A percentile compares a stretch with the other conserved stretches of the same genome.
These are phyloP conservation scores for Leptogaster cylindrica DNA, from an alignment of 2,888 invertebrate species.

Conservation along the genomic window DNA sequence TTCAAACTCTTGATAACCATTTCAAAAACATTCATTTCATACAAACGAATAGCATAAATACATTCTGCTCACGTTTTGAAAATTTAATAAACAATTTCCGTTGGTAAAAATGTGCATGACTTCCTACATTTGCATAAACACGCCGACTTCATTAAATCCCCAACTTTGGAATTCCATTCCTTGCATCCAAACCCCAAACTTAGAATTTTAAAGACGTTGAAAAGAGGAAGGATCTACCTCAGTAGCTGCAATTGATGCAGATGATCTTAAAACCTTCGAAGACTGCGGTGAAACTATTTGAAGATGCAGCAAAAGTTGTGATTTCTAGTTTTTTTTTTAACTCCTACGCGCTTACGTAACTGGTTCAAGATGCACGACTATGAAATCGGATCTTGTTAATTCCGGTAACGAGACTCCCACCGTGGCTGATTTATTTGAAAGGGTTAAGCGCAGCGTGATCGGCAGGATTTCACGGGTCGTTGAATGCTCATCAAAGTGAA, in stretches of 20 bases:
- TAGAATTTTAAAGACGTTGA: too few species aligned
- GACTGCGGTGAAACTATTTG: constrained; percentile 9
- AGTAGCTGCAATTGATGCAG: constrained; percentile 16
- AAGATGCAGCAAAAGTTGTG: constrained; percentile 30
- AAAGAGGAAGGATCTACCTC: constrained; percentile 10
- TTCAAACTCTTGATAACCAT: too few species aligned
- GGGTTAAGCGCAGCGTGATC: constrained; percentile 11
- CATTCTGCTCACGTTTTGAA: too few species aligned
- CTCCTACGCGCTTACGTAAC: constrained; percentile 9
- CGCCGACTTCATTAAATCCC: too few species aligned
- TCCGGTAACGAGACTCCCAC: constrained; percentile 8
- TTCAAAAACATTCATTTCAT: too few species aligned
- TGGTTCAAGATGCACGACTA: constrained; percentile 25
- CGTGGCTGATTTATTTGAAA: constrained; percentile 11
- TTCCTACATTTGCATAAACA: neutral
- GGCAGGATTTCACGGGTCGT: constrained; percentile 20
- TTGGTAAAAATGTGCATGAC: neutral
- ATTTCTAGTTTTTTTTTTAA: too few species aligned
- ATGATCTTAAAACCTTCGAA: constrained; percentile 6
- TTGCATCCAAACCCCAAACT: too few species aligned
- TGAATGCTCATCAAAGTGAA: constrained; percentile 4
- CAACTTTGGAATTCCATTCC: too few species aligned
- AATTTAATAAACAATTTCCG: too few species aligned
- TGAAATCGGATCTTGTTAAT: constrained; percentile 33
- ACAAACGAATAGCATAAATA: too few species aligned